phyloP scores from a whole-genome alignment of 1,140 invertebrate species.

The Neuroterus valhalla region DNA sequence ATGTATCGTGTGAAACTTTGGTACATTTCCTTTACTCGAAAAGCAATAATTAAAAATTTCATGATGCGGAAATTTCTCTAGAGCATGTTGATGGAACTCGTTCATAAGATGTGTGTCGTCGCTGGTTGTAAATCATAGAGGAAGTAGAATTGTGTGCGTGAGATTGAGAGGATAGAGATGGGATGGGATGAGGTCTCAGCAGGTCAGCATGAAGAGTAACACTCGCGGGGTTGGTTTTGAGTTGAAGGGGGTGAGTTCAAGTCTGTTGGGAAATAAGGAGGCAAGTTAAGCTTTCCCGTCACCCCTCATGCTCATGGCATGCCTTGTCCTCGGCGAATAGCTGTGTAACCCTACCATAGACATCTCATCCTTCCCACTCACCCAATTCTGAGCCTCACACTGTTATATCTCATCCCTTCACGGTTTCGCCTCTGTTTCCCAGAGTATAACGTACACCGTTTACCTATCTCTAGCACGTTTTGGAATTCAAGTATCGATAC shows the following conservation, averaged over 20 bases:
- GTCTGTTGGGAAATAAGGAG: conserved; percentile 75
- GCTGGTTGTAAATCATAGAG: conserved; percentile 70
- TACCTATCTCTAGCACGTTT: conserved; percentile 14
- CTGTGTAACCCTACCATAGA: conserved; percentile 62
- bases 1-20: too few species aligned
- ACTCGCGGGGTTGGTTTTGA: conserved; percentile 47
- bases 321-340: conserved; percentile 67
- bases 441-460: conserved; percentile 26
- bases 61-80: conserved; percentile 2
- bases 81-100: conserved; percentile 47
- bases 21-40: too few species aligned
- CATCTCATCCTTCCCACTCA: conserved; percentile 49
- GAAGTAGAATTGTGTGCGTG: conserved; percentile 45
- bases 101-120: conserved; percentile 70
- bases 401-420: conserved; percentile 39
- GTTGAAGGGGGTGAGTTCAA: conserved; percentile 44
- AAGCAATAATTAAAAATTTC: too few species aligned
- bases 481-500: conserved; percentile 8
- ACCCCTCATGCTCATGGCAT: conserved; percentile 47
- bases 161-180: conserved; percentile 41
- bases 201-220: conserved; percentile 57
- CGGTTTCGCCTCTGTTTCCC: conserved; percentile 8
- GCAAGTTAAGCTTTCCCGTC: conserved; percentile 63
- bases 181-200: conserved; percentile 28
- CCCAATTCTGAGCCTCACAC: conserved; percentile 35